Base-by-base conservation (phyloP, 2,797 vertebrate genomes). In the Streptopelia turtur region DNA sequence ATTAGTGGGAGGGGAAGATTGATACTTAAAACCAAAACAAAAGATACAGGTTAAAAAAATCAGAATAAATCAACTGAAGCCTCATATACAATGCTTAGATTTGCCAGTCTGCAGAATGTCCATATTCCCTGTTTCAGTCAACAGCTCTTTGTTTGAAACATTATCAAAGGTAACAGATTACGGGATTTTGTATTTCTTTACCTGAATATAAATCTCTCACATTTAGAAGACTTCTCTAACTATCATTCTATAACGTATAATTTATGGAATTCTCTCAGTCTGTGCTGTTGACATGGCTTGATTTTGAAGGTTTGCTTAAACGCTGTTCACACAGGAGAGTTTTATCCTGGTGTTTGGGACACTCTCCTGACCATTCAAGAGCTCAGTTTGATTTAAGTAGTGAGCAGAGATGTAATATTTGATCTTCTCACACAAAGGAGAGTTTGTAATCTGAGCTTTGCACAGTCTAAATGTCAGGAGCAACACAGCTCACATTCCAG, bases 241-340 rank as follows among this genome's bases (percentile, higher is more conserved):
- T 14, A 43, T 13, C 15, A 10, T 6, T 69, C 3, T 35, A 31
- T 28, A 45, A 35, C 6, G 6, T 28, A 22, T 18, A 59, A 69
- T 43, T 83, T 56, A 49, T 24, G 23, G 10, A 1, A 66, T 70
- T 85, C 7, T 75, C 25, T 53, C 37, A 6, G 11, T n/a, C 45
- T 50, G 3, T 39, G 12, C 5, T 75, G 9, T 60, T 71, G 41
- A 43, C 23, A 59, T 25, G 22, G 28, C 12, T 79, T 53, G 27
- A 86, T 70, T 88, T 81, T 77, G 20, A 59, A 85, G 50, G 10
- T 84, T 89, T 79, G 20, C 28, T 71, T 75, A 71, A 89, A 71
- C 16, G 5, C 6, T 63, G 3, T 59, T 87, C 63, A 7, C 61
- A 39, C 4, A n/a, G 69, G 52, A 56, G 3, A 45, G 15, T 39